A percentile compares a stretch with the other conserved stretches of the same genome.
Evolutionary conservation across 2,113 vertebrate genomes (phyloP).

Genomic region (Channa maculata): DNA sequence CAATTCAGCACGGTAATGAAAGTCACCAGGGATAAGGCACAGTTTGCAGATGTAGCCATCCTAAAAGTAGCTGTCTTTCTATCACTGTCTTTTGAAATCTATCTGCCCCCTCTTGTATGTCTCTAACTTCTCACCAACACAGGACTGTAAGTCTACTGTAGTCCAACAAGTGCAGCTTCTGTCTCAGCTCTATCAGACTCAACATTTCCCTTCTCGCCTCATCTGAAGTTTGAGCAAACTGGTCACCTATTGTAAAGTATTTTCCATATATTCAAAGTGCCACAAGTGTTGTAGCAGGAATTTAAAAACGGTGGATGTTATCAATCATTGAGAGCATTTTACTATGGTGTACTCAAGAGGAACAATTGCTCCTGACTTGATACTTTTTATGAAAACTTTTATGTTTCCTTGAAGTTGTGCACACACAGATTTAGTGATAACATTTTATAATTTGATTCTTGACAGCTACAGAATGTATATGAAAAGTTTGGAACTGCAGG

Average conservation of each 20-base stretch:
- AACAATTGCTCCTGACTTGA: neutral
- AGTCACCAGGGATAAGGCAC: conserved; percentile 7
- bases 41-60: conserved; percentile 11
- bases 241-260: conserved; percentile 36
- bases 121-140: conserved; percentile 7
- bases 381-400: neutral
- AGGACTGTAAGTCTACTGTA: conserved; percentile 4
- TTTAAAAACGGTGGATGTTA: conserved; percentile 47
- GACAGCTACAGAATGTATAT: no score
- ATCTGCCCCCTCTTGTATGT: neutral
- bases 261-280: conserved; percentile 76
- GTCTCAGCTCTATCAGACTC: conserved; percentile 20
- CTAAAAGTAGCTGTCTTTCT: conserved; percentile 29
- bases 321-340: conserved; percentile 36
- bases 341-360: conserved; percentile 5
- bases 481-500: no score
- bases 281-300: conserved; percentile 2
- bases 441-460: no score
- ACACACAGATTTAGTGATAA: neutral
- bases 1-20: conserved; percentile 14
- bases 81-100: neutral
- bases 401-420: neutral
- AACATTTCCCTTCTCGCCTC: conserved; percentile 40
- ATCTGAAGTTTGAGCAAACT: conserved; percentile 22
- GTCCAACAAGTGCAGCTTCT: conserved; percentile 26